These are phyloP conservation scores for Melopsittacus undulatus DNA, from an alignment of 2,797 vertebrate species.

Conservation along the genomic window DNA sequence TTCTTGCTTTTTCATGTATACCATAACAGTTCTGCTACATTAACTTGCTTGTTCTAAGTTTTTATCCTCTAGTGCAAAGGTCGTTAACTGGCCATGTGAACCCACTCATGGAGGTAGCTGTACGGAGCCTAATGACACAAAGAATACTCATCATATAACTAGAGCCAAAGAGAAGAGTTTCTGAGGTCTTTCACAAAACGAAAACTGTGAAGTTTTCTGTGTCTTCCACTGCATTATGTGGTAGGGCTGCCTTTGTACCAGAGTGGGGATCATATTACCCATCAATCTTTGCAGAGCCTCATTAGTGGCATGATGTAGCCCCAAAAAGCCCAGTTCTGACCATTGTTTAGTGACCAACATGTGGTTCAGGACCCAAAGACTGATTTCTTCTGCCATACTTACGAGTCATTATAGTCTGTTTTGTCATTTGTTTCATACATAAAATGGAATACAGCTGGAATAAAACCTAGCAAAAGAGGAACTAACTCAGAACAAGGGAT, in stretches of 20 bases:
- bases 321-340: background rate
- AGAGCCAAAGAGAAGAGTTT: background rate
- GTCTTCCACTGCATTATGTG: background rate
- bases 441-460: background rate
- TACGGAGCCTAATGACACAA: background rate
- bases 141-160: background rate
- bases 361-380: background rate
- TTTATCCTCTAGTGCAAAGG: background rate
- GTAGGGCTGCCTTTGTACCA: background rate
- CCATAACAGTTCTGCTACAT: background rate
- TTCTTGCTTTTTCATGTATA: background rate
- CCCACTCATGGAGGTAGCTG: background rate
- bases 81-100: background rate
- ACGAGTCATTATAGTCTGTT: background rate
- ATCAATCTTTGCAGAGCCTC: background rate
- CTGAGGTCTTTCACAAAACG: background rate
- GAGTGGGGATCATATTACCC: background rate
- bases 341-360: background rate
- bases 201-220: background rate
- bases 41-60: background rate
- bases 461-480: background rate
- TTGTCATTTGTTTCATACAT: background rate
- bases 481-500: background rate
- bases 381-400: background rate
- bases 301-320: background rate